These are phyloP conservation scores for Crocuta crocuta DNA, from an alignment of 2,113 vertebrate genomes.

Conservation along the genomic window DNA sequence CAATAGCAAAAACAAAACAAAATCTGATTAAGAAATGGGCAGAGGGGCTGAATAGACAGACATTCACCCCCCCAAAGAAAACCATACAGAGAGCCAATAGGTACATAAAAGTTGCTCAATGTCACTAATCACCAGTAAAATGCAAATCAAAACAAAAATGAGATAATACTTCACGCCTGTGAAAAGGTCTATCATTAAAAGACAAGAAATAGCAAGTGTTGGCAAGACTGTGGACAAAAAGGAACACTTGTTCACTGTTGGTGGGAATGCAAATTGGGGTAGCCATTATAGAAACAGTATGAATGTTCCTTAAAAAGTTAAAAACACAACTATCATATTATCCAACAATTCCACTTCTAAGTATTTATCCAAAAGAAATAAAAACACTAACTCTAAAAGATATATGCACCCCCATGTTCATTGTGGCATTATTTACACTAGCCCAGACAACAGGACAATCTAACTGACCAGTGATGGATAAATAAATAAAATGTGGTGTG, in stretches of 20 bases:
- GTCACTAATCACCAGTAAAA: neutral
- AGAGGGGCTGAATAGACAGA: neutral
- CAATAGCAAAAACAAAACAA: neutral
- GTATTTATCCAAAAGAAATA: neutral
- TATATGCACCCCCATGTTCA: neutral
- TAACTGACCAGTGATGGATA: neutral
- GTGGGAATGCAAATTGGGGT: neutral
- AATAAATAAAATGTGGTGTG: neutral
- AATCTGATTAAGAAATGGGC: neutral
- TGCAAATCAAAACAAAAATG: neutral
- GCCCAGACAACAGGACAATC: neutral
- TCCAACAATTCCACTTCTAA: neutral
- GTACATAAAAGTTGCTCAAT: neutral
- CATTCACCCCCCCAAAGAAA: neutral
- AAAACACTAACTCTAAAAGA: neutral
- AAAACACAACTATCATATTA: neutral
- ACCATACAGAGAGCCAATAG: neutral
- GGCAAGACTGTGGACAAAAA: neutral
- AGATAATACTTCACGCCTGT: neutral
- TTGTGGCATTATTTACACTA: neutral
- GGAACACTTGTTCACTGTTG: neutral
- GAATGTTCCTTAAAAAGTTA: neutral
- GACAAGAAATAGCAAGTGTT: neutral
- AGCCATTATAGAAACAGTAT: neutral
- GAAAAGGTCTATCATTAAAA: neutral